These are phyloP conservation scores for Drymonia ruficornis DNA, from an alignment of 2,888 invertebrate genomes.

Conservation along the genomic window DNA sequence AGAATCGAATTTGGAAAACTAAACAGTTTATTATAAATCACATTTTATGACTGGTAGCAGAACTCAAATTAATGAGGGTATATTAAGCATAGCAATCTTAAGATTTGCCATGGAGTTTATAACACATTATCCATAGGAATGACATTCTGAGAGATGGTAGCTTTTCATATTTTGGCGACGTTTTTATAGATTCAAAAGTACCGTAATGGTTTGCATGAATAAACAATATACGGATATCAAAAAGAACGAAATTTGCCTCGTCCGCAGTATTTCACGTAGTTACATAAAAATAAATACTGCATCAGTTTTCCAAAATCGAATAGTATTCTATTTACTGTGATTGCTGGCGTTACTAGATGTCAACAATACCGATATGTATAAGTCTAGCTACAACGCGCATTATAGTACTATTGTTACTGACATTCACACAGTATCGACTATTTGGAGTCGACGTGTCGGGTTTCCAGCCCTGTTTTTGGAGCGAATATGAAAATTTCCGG, in stretches of 20 bases:
- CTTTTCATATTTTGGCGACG: no score
- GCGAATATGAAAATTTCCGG: not conserved
- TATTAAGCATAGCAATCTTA: no score
- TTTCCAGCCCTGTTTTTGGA: not conserved
- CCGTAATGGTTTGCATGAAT: no score
- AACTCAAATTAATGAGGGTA: no score
- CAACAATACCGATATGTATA: slow-evolving; percentile 4
- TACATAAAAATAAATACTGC: not conserved
- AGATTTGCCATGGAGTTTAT: no score
- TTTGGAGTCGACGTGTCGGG: not conserved
- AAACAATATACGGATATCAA: no score
- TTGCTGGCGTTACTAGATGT: not conserved
- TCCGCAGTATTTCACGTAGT: no score
- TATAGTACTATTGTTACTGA: not conserved
- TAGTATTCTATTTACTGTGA: not conserved
- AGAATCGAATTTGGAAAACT: not conserved
- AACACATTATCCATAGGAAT: no score
- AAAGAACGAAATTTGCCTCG: no score
- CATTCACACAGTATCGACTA: not conserved
- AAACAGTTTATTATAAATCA: not conserved
- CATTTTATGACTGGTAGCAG: no score
- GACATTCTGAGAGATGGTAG: no score
- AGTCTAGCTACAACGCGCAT: not conserved
- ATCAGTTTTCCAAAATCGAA: not conserved
- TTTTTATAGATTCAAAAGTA: no score